Conservation (phyloP, 2,797 vertebrate species). For the Paguma larvata region DNA sequence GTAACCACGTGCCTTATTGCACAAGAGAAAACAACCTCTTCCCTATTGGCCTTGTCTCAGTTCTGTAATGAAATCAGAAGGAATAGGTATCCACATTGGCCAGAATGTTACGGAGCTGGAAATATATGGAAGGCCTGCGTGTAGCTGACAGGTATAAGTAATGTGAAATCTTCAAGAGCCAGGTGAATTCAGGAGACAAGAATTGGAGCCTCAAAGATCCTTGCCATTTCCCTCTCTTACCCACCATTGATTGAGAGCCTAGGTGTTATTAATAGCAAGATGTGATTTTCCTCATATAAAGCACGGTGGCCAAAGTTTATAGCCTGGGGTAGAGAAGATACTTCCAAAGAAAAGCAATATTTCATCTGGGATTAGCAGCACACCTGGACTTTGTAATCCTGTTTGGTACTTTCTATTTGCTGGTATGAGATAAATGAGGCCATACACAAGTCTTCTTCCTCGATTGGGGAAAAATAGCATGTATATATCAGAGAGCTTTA, state of each 20-base stretch:
- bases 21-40: not conserved
- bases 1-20: not conserved
- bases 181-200: not conserved
- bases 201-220: not conserved
- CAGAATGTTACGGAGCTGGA: not conserved
- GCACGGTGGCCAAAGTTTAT: not conserved
- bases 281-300: conserved; percentile 19
- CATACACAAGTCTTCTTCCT: not conserved
- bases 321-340: not conserved
- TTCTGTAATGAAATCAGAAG: not conserved
- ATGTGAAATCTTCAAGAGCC: not conserved
- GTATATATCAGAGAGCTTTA: not conserved
- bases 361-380: not conserved
- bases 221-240: not conserved
- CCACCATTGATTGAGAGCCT: not conserved
- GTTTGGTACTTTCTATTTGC: not conserved
- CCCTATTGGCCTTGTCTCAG: not conserved
- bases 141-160: not conserved
- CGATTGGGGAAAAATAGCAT: not conserved
- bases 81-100: not conserved
- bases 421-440: not conserved
- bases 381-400: not conserved
- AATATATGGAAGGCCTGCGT: not conserved
- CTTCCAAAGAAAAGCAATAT: not conserved
- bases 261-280: conserved; percentile 30